A percentile compares a stretch with the other conserved stretches of the same genome.
Evolutionary conservation across 2,888 invertebrate species (phyloP).

Genomic region (Drosophila rellima): DNA sequence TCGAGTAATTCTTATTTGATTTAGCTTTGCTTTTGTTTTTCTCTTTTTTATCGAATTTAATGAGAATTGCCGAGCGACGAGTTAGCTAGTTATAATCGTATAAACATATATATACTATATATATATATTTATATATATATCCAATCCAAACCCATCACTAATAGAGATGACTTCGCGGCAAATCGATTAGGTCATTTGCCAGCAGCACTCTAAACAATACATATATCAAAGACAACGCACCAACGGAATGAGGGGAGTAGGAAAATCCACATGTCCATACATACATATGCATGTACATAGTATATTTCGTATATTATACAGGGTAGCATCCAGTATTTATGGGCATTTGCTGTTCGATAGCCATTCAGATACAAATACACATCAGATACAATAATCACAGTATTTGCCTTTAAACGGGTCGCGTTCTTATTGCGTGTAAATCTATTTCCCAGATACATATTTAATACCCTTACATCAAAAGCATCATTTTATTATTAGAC

Average conservation of each 20-base stretch:
- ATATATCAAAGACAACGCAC: slow-evolving; percentile 60
- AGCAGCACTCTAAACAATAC: slow-evolving; percentile 64
- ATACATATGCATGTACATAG: slow-evolving; percentile 1
- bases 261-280: neutral
- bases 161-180: slow-evolving; percentile 64
- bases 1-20: slow-evolving; percentile 12
- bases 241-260: neutral
- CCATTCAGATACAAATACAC: slow-evolving; percentile 48
- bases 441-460: slow-evolving; percentile 47
- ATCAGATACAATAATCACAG: slow-evolving; percentile 50
- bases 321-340: slow-evolving; percentile 58
- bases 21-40: slow-evolving; percentile 8
- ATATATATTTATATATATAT: neutral
- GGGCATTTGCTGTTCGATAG: slow-evolving; percentile 63
- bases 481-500: neutral
- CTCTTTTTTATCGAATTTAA: slow-evolving; percentile 37
- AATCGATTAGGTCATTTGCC: slow-evolving; percentile 67
- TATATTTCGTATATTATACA: slow-evolving; percentile 44
- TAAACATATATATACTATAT: too few species aligned
- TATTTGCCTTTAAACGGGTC: slow-evolving; percentile 3
- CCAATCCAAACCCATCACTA: slow-evolving; percentile 24
- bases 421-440: slow-evolving; percentile 7
- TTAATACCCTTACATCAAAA: slow-evolving; percentile 17
- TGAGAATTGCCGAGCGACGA: slow-evolving; percentile 22
- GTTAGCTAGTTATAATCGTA: neutral